Percentiles rank a stretch among this genome's conserved stretches.
These are phyloP conservation scores for Astur gentilis DNA, from an alignment of 2,113 vertebrate genomes.

Conservation along the genomic window DNA sequence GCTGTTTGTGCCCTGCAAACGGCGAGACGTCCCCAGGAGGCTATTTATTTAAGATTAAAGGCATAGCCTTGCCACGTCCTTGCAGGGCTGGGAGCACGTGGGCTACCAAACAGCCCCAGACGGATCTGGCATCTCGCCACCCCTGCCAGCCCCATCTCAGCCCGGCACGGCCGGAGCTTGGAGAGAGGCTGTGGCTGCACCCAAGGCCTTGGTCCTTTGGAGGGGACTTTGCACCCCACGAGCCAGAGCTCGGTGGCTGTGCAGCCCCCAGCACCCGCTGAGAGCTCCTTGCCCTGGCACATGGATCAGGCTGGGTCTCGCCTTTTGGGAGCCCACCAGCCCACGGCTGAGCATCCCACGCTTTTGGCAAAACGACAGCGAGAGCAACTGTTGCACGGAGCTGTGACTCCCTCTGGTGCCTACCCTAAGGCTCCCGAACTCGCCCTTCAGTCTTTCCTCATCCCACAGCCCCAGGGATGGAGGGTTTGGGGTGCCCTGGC, in stretches of 20 bases:
- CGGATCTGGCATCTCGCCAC: rapidly evolving
- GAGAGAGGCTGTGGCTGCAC: not conserved
- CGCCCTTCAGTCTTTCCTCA: rapidly evolving
- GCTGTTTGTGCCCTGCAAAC: not conserved
- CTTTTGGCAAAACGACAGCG: rapidly evolving
- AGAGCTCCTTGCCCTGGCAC: not conserved
- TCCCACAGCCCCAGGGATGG: not conserved
- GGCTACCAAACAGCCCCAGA: rapidly evolving
- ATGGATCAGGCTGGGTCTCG: not conserved
- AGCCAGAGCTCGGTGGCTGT: not conserved
- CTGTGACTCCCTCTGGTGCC: conserved; percentile 25
- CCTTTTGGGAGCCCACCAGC: not conserved
- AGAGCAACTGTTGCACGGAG: rapidly evolving
- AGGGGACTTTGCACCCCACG: not conserved
- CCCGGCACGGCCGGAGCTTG: not conserved
- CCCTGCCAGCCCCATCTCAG: not conserved
- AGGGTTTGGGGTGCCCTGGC: not conserved
- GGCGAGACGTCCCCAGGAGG: rapidly evolving
- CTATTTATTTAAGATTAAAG: not conserved
- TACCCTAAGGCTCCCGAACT: not conserved
- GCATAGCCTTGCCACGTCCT: rapidly evolving
- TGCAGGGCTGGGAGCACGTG: not conserved
- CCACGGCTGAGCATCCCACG: rapidly evolving
- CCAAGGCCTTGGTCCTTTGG: not conserved
- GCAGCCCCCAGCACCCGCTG: no score